A percentile compares a stretch with the other conserved stretches of the same genome.
Evolutionary conservation across 2,888 invertebrate species (phyloP).

Genomic region (Trichacis sp.): DNA sequence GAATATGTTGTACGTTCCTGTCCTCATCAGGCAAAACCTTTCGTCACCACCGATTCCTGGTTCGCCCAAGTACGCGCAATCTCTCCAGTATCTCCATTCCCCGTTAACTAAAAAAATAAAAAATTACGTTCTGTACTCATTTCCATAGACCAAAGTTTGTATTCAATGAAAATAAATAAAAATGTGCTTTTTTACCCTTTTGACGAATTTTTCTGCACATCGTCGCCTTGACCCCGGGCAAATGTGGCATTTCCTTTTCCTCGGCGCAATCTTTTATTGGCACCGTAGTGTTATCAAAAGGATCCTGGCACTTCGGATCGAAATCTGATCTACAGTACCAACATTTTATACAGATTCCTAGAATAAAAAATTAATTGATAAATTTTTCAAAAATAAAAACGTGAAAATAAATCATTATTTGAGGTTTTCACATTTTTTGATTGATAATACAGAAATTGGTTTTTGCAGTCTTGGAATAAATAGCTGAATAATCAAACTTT

Average conservation of each 20-base stretch:
- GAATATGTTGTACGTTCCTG: conserved; percentile 93
- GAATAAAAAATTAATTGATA: no score
- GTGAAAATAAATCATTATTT: no score
- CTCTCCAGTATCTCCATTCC: conserved; percentile 88
- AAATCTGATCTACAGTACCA: conserved; percentile 91
- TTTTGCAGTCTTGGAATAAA: no score
- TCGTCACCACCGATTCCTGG: conserved; percentile 92
- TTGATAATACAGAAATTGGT: no score
- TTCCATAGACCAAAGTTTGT: no score
- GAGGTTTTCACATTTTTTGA: no score
- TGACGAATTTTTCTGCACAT: conserved; percentile 94
- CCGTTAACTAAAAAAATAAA: conserved; percentile 90
- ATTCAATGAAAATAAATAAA: no score
- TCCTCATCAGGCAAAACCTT: conserved; percentile 89
- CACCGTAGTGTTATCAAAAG: conserved; percentile 89
- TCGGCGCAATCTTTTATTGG: conserved; percentile 86
- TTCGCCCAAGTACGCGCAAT: conserved; percentile 91
- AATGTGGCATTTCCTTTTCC: conserved; percentile 73
- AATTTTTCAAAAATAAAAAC: no score
- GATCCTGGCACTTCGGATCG: conserved; percentile 92
- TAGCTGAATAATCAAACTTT: not conserved
- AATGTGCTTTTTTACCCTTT: conserved; percentile 77
- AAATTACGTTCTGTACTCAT: no score
- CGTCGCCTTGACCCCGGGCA: conserved; percentile 79
- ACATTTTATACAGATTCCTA: conserved; percentile 82